Evolutionary conservation across 2,888 invertebrate genomes (phyloP).

Genomic region (Xiphydria camelus): DNA sequence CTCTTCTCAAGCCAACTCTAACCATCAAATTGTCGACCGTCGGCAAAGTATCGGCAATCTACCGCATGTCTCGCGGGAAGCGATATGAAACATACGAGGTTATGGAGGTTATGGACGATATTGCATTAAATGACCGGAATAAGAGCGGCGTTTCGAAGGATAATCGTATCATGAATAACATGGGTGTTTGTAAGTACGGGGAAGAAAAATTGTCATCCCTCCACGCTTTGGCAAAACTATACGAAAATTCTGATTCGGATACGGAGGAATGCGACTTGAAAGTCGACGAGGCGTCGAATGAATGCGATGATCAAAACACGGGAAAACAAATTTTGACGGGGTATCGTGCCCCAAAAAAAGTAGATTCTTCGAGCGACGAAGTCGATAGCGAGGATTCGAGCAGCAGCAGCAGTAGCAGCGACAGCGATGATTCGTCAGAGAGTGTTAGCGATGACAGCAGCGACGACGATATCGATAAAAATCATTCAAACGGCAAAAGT

Average conservation of each 20-base stretch:
- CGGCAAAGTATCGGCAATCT: no score
- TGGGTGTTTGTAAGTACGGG: no score
- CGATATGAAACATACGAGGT: no score
- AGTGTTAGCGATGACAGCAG: conserved; percentile 24
- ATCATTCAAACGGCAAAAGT: conserved; percentile 15
- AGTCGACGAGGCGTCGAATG: conserved; percentile 1
- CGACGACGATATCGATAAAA: conserved; percentile 22
- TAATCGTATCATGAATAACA: no score
- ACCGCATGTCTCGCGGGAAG: no score
- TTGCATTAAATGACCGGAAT: no score
- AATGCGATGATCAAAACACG: conserved; percentile 8
- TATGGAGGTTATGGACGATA: no score
- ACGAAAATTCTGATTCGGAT: conserved; percentile 40
- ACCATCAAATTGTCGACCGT: no score
- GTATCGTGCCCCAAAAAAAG: not conserved
- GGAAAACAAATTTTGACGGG: not conserved
- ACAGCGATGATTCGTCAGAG: conserved; percentile 22
- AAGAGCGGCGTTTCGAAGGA: no score
- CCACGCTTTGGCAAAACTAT: conserved; percentile 36
- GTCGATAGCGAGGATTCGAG: conserved; percentile 36
- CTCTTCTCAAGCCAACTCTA: no score
- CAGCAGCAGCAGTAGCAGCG: conserved; percentile 15
- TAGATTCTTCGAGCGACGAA: conserved; percentile 18
- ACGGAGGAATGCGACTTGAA: conserved; percentile 11
- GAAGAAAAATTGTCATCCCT: conserved; percentile 26